These are phyloP conservation scores for Antennarius maculatus DNA, from an alignment of 2,797 vertebrate species.

Conservation along the genomic window DNA sequence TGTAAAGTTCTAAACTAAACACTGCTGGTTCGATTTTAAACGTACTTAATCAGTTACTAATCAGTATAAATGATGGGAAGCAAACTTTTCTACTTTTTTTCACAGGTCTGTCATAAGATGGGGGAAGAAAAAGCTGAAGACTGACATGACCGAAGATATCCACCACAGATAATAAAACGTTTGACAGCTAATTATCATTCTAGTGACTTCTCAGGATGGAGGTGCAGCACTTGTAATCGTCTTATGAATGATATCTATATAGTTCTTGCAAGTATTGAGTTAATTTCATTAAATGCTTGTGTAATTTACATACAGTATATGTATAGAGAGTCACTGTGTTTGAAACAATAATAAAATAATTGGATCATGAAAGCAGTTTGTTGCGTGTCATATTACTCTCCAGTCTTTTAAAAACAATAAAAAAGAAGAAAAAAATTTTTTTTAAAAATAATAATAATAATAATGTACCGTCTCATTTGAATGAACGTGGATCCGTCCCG, in stretches of 20 bases:
- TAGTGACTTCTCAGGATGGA: slow-evolving; percentile 36
- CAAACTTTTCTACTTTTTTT: neutral
- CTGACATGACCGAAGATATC: slow-evolving; percentile 19
- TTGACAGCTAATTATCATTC: slow-evolving; percentile 35
- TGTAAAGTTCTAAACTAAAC: neutral
- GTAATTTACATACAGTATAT: slow-evolving; percentile 24
- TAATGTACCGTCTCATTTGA: neutral
- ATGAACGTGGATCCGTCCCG: neutral
- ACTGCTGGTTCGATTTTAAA: neutral
- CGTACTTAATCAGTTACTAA: accelerated
- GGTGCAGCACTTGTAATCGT: slow-evolving; percentile 51
- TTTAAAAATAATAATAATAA: too few species aligned
- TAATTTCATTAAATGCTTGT: slow-evolving; percentile 28
- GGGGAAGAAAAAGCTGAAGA: slow-evolving; percentile 22
- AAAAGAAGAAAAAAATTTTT: too few species aligned
- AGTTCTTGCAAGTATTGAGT: slow-evolving; percentile 46
- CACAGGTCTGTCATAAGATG: slow-evolving; percentile 76
- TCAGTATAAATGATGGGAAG: neutral
- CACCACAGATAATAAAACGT: slow-evolving; percentile 45
- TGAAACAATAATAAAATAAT: slow-evolving; percentile 61
- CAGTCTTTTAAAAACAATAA: too few species aligned
- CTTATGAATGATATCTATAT: slow-evolving; percentile 73
- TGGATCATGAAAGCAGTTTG: slow-evolving; percentile 25
- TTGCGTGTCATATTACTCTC: neutral
- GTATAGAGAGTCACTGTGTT: slow-evolving; percentile 2